phyloP scores from a whole-genome alignment of 2,888 invertebrate genomes.

The Sinopyrophorus schimmeli region DNA sequence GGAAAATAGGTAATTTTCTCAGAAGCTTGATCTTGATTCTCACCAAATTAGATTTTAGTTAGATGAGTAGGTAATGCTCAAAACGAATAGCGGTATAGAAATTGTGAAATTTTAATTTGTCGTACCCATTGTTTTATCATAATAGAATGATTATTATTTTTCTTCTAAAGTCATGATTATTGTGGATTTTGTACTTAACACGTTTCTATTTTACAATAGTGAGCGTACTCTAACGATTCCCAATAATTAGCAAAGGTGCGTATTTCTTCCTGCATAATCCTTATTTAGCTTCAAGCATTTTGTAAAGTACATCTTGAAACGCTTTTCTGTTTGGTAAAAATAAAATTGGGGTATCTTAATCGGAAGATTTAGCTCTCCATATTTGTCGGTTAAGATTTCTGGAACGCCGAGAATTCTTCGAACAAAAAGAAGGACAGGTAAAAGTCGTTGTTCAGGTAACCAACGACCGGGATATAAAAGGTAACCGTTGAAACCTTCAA shows the following conservation, averaged over 20 bases:
- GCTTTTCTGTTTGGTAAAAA: too few relatives aligned
- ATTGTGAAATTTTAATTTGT: slow-evolving; percentile 11
- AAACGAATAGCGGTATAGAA: slow-evolving; percentile 6
- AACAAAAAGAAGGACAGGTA: slow-evolving; percentile 25
- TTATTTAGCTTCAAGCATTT: too few relatives aligned
- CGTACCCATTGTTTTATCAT: slow-evolving; percentile 11
- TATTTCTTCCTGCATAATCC: too few relatives aligned
- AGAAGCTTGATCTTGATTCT: too few relatives aligned
- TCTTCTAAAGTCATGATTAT: slow-evolving; percentile 9
- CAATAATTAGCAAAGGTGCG: slow-evolving; percentile 1
- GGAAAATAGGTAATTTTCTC: too few relatives aligned
- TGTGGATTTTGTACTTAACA: slow-evolving; percentile 6
- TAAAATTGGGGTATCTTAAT: too few relatives aligned
- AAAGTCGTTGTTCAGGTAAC: slow-evolving; percentile 30
- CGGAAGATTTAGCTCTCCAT: background rate
- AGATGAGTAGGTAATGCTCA: too few relatives aligned
- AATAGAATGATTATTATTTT: slow-evolving; percentile 17
- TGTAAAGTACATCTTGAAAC: too few relatives aligned
- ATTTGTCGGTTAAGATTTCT: background rate
- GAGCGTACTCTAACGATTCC: background rate
- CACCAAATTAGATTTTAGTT: too few relatives aligned
- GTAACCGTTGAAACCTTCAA: slow-evolving; percentile 33
- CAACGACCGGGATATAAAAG: slow-evolving; percentile 32
- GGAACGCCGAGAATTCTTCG: background rate
- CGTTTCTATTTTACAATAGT: slow-evolving; percentile 8